Conservation (phyloP, 2,113 vertebrate genomes). For the Dunckerocampus dactyliophorus region DNA sequence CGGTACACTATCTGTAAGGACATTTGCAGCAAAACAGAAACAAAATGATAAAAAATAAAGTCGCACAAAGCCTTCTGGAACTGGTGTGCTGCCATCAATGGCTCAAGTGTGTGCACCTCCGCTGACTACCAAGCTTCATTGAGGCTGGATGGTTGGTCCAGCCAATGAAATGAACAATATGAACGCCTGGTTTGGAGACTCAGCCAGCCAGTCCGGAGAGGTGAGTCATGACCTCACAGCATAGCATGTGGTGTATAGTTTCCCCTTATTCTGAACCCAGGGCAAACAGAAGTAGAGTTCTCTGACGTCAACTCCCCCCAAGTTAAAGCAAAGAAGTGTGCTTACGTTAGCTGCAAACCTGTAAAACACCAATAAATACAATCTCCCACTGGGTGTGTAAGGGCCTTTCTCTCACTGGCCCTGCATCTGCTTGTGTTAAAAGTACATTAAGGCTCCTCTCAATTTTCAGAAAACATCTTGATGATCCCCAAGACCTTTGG, state of each 20-base stretch:
- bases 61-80: neutral
- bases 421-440: slow-evolving; percentile 51
- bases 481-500: too few relatives aligned
- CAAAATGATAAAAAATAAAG: neutral
- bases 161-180: slow-evolving; percentile 58
- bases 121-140: slow-evolving; percentile 64
- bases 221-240: slow-evolving; percentile 49
- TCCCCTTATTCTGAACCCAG: slow-evolving; percentile 31
- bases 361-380: slow-evolving; percentile 47
- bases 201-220: slow-evolving; percentile 49
- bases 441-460: too few relatives aligned
- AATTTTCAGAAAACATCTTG: too few relatives aligned
- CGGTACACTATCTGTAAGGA: too few relatives aligned
- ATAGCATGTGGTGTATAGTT: slow-evolving; percentile 19
- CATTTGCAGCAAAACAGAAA: neutral
- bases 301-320: slow-evolving; percentile 44
- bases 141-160: slow-evolving; percentile 68
- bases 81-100: slow-evolving; percentile 53
- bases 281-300: slow-evolving; percentile 34
- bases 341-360: slow-evolving; percentile 32
- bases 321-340: slow-evolving; percentile 44
- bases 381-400: neutral
- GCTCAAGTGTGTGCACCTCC: slow-evolving; percentile 42
- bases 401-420: slow-evolving; percentile 34
- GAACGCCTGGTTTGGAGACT: slow-evolving; percentile 54